phyloP scores from a whole-genome alignment of 2,888 invertebrate species.

The Eucera pruinosa region DNA sequence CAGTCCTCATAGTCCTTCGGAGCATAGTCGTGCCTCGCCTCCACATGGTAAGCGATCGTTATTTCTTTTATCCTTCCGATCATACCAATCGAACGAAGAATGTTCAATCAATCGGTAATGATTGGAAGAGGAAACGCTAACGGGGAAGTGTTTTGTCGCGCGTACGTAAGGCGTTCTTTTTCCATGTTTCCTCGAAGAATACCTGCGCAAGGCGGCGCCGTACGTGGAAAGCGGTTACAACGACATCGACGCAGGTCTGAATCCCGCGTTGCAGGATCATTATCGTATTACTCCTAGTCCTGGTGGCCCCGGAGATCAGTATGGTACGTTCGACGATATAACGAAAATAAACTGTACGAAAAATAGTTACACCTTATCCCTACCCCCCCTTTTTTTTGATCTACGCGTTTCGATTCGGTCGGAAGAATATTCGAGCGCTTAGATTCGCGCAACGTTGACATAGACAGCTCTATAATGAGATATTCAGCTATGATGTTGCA shows the following conservation, averaged over 20 bases:
- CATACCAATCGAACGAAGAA: no score
- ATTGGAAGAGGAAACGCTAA: no score
- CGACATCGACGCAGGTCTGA: slow-evolving; percentile 86
- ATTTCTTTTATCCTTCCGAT: not conserved
- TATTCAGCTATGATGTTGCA: slow-evolving; percentile 32
- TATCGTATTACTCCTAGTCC: slow-evolving; percentile 89
- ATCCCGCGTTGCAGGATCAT: slow-evolving; percentile 83
- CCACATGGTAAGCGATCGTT: slow-evolving; percentile 78
- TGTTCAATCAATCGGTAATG: no score
- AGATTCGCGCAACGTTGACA: not conserved
- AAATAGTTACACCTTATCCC: not conserved
- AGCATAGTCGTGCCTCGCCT: slow-evolving; percentile 83
- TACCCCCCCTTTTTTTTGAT: not conserved
- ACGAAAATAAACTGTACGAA: not conserved
- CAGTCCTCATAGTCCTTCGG: slow-evolving; percentile 83
- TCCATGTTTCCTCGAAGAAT: slow-evolving; percentile 82
- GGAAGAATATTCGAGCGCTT: not conserved
- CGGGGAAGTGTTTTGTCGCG: no score
- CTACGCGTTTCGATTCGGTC: not conserved
- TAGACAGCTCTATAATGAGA: slow-evolving; percentile 28
- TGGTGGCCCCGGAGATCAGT: slow-evolving; percentile 87
- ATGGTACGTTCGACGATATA: slow-evolving; percentile 81
- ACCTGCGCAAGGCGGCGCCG: slow-evolving; percentile 85
- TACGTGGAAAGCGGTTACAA: slow-evolving; percentile 88
- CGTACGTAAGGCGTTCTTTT: no score